Evolutionary conservation across 2,888 invertebrate species (phyloP).

Genomic region (Drosophila algonquin): DNA sequence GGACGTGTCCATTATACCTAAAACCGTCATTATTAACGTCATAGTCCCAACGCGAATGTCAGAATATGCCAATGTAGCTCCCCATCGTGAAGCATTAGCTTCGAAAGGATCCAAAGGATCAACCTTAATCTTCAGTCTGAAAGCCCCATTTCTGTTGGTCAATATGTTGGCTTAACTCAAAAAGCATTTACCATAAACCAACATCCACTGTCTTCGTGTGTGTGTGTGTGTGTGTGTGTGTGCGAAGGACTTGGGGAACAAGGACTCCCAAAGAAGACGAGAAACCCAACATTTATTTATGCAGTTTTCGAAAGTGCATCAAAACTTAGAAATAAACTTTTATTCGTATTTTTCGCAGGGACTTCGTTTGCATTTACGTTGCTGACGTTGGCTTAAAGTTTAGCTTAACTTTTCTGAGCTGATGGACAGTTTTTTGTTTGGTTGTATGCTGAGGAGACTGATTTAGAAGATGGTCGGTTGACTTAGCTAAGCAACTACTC

Average conservation of each 20-base stretch:
- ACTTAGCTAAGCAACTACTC: constrained; percentile 28
- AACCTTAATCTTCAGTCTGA: constrained; percentile 4
- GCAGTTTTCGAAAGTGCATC: constrained; percentile 41
- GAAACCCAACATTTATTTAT: constrained; percentile 33
- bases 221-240: neutral
- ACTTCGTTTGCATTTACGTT: constrained; percentile 43
- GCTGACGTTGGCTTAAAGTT: constrained; percentile 55
- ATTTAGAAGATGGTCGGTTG: constrained; percentile 49
- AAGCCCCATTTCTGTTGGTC: too few relatives aligned
- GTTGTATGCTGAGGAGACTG: constrained; percentile 49
- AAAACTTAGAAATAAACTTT: constrained; percentile 63
- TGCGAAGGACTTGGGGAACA: neutral
- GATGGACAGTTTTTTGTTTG: constrained; percentile 25
- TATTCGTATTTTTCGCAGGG: constrained; percentile 6
- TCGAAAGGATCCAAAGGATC: constrained; percentile 19
- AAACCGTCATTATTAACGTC: too few relatives aligned
- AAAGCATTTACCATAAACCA: constrained; percentile 9
- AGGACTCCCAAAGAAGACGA: neutral
- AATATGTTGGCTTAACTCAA: too few relatives aligned
- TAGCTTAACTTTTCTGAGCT: constrained; percentile 48
- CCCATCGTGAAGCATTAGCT: too few relatives aligned
- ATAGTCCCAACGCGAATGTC: too few relatives aligned
- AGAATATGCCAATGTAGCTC: too few relatives aligned
- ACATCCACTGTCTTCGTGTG: constrained; percentile 11
- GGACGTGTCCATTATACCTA: too few relatives aligned